Evolutionary conservation across 2,797 vertebrate genomes (phyloP).

Genomic region (Galaxias olidus): DNA sequence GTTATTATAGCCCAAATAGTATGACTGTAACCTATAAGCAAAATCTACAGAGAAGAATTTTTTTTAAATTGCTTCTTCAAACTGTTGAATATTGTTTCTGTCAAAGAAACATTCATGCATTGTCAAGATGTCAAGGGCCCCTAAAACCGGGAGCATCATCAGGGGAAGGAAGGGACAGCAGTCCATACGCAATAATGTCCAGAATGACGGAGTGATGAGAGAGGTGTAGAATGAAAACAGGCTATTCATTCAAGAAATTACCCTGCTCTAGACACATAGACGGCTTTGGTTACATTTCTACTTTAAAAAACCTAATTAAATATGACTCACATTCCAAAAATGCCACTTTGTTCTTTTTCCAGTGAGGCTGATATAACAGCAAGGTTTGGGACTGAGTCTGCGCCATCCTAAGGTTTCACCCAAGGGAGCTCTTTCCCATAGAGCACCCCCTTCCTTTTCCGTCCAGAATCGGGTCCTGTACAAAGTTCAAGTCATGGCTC

Average conservation of each 20-base stretch:
- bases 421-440: neutral
- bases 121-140: no score
- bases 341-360: neutral
- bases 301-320: slow-evolving; percentile 11
- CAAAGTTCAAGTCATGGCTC: slow-evolving; percentile 1
- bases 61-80: no score
- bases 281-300: neutral
- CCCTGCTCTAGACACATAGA: neutral
- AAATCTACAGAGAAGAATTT: no score
- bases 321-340: slow-evolving; percentile 4
- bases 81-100: no score
- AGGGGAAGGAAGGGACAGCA: neutral
- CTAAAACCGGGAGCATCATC: neutral
- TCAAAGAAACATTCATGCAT: no score
- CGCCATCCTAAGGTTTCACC: neutral
- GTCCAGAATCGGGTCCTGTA: neutral
- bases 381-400: neutral
- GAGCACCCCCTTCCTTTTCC: neutral
- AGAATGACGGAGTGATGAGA: slow-evolving; percentile 3
- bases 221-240: neutral
- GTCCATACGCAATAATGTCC: neutral
- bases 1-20: no score
- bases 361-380: neutral
- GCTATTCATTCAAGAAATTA: slow-evolving; percentile 1
- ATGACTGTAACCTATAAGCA: no score